Conservation (phyloP, 2,888 invertebrate species). For the Tinea semifulvella region DNA sequence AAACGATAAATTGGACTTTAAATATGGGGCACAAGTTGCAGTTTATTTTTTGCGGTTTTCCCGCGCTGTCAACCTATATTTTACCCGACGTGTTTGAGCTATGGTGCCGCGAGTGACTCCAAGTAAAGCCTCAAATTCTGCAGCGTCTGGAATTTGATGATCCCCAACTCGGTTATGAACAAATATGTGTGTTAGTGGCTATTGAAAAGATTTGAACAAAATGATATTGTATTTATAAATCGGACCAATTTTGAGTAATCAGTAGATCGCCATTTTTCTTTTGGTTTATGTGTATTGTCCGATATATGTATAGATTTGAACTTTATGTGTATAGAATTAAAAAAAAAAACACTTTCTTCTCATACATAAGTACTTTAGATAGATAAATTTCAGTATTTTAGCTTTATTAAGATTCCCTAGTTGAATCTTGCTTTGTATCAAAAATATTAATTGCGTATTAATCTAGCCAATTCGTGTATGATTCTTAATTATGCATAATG, state of each 20-base stretch:
- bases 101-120: no score
- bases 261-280: slow-evolving; percentile 30
- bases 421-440: not conserved
- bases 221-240: slow-evolving; percentile 25
- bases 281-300: slow-evolving; percentile 32
- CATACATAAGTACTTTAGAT: slow-evolving; percentile 5
- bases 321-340: not conserved
- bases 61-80: no score
- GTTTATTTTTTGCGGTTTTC: no score
- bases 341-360: slow-evolving; percentile 17
- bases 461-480: not conserved
- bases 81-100: no score
- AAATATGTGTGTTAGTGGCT: no score
- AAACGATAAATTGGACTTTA: no score
- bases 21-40: no score
- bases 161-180: no score
- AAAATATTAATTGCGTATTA: not conserved
- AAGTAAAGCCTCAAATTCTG: no score
- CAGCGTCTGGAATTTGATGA: no score
- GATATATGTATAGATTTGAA: slow-evolving; percentile 16
- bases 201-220: no score
- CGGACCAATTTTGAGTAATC: slow-evolving; percentile 61
- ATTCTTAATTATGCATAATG: not conserved
- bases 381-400: slow-evolving; percentile 11
- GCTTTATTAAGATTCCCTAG: not conserved